These are phyloP conservation scores for Salvelinus sp. DNA, from an alignment of 2,113 vertebrate genomes.

Conservation along the genomic window DNA sequence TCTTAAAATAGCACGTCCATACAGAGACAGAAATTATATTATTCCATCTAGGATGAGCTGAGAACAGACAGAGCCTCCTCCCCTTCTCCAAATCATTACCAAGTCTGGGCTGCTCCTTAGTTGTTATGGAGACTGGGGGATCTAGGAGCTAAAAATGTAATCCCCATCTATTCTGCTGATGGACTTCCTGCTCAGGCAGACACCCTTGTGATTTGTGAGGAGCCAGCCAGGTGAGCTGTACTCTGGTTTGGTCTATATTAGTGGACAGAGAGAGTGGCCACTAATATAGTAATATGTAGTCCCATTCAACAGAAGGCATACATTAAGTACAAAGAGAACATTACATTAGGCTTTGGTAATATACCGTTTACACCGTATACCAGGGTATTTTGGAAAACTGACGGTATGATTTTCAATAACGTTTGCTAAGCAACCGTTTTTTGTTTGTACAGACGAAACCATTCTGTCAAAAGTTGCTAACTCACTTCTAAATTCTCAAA, in stretches of 20 bases:
- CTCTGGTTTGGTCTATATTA: too few relatives aligned
- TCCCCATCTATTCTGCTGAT: conserved; percentile 39
- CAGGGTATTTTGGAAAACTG: too few relatives aligned
- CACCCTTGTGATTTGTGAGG: background rate
- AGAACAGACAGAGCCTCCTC: background rate
- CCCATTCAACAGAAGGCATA: background rate
- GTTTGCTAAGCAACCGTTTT: too few relatives aligned
- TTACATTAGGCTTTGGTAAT: too few relatives aligned
- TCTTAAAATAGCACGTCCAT: conserved; percentile 55
- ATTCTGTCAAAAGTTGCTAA: too few relatives aligned
- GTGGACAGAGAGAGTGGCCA: background rate
- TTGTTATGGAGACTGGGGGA: conserved; percentile 56
- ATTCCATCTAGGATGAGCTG: conserved; percentile 17
- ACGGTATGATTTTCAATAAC: too few relatives aligned
- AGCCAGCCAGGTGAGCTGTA: too few relatives aligned
- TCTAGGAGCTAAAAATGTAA: conserved; percentile 48
- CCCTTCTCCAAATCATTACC: conserved; percentile 44
- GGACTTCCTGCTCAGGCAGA: conserved; percentile 15
- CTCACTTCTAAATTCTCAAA: too few relatives aligned
- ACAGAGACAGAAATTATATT: conserved; percentile 49
- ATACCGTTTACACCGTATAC: too few relatives aligned
- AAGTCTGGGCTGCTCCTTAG: conserved; percentile 46
- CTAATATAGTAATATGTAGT: too few relatives aligned
- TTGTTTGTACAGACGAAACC: too few relatives aligned
- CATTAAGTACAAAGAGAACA: background rate